These are phyloP conservation scores for Notodonta dromedarius DNA, from an alignment of 2,888 invertebrate genomes.

Conservation along the genomic window DNA sequence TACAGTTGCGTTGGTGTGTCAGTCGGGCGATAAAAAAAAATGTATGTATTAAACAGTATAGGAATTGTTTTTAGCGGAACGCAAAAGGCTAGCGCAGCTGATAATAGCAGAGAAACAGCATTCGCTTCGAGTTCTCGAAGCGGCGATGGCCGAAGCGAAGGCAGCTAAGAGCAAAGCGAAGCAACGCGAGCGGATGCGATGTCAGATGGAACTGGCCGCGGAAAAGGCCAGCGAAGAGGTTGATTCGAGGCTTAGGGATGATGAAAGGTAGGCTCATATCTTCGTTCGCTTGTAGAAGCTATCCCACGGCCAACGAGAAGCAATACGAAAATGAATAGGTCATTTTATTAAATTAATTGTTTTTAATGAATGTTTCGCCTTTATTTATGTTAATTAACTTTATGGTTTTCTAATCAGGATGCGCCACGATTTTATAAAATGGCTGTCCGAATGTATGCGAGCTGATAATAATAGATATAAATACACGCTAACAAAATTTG, in stretches of 20 bases:
- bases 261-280: conserved; percentile 59
- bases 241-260: conserved; percentile 66
- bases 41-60: no score
- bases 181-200: conserved; percentile 56
- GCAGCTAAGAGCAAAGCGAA: conserved; percentile 64
- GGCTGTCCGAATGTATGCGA: background rate
- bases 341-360: no score
- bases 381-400: no score
- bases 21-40: no score
- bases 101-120: conserved; percentile 79
- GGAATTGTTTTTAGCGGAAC: conserved; percentile 61
- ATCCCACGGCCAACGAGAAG: no score
- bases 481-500: background rate
- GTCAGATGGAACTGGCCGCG: conserved; percentile 54
- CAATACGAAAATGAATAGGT: no score
- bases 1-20: no score
- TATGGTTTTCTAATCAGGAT: no score
- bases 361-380: no score
- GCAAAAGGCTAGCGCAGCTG: conserved; percentile 74
- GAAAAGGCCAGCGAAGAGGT: conserved; percentile 68
- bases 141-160: conserved; percentile 77
- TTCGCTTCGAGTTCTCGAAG: conserved; percentile 71
- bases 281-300: no score
- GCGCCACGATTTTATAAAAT: no score
- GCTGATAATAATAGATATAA: conserved; percentile 2